phyloP scores from a whole-genome alignment of 2,888 invertebrate species.

The Chironomus riparius region DNA sequence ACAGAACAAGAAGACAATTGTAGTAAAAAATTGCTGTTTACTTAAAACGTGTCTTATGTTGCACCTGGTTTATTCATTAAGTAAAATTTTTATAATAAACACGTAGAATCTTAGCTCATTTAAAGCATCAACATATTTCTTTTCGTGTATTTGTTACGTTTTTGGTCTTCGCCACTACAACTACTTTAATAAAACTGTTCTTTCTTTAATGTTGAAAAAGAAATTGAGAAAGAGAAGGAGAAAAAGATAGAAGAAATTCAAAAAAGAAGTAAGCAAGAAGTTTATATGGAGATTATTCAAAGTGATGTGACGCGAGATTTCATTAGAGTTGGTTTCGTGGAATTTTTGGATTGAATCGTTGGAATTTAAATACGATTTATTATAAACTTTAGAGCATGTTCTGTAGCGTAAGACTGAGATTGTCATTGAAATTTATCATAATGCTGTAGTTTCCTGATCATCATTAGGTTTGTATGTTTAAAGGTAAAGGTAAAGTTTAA shows the following conservation, averaged over 20 bases:
- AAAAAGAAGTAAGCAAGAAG: not conserved
- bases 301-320: not conserved
- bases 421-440: too few species aligned
- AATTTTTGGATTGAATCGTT: too few species aligned
- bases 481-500: too few species aligned
- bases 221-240: conserved; percentile 17
- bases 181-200: conserved; percentile 14
- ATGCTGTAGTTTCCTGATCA: too few species aligned
- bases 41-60: not conserved
- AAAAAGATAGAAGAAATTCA: not conserved
- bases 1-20: not conserved
- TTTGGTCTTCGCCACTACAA: not conserved
- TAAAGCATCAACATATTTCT: not conserved
- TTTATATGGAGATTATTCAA: not conserved
- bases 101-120: not conserved
- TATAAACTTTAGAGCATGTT: too few species aligned
- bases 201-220: conserved; percentile 15
- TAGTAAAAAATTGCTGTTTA: not conserved
- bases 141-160: not conserved
- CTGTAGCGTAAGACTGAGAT: too few species aligned
- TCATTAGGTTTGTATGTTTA: too few species aligned
- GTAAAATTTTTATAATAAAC: not conserved
- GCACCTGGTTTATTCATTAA: not conserved
- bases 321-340: too few species aligned
- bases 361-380: too few species aligned